A percentile compares a stretch with the other conserved stretches of the same genome.
Evolutionary conservation across 2,888 invertebrate species (phyloP).

Genomic region (Cotesia congregata): DNA sequence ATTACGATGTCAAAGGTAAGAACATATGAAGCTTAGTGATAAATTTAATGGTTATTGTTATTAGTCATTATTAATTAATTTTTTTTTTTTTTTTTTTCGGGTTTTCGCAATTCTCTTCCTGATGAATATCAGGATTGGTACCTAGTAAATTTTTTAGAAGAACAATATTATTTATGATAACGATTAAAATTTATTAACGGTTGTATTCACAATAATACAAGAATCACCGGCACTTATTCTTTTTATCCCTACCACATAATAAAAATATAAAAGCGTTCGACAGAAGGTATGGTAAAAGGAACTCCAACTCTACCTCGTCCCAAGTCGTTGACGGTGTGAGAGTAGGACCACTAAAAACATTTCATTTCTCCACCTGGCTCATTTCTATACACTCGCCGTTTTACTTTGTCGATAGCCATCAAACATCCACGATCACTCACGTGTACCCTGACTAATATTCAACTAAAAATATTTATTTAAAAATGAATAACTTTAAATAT

Average conservation of each 20-base stretch:
- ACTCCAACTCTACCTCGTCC: conserved; percentile 19
- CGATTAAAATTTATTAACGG: not conserved
- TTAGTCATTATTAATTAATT: not conserved
- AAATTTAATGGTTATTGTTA: not conserved
- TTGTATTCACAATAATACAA: not conserved
- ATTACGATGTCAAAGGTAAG: not conserved
- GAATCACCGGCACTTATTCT: conserved; percentile 15
- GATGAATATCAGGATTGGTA: no score
- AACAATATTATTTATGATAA: not conserved
- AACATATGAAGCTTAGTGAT: not conserved
- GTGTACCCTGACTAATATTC: not conserved
- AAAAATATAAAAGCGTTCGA: not conserved
- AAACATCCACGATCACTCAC: not conserved
- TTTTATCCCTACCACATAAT: conserved; percentile 21
- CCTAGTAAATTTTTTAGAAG: not conserved
- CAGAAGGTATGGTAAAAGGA: conserved; percentile 26
- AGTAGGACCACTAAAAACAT: conserved; percentile 53
- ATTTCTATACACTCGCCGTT: conserved; percentile 49
- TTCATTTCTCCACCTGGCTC: conserved; percentile 62
- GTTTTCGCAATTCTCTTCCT: no score
- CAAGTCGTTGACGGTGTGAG: conserved; percentile 11
- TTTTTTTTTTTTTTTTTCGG: not conserved
- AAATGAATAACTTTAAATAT: not conserved
- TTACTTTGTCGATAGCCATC: conserved; percentile 55
- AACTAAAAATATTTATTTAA: not conserved